phyloP scores from a whole-genome alignment of 2,888 invertebrate species.

The Cosmia trapezina region DNA sequence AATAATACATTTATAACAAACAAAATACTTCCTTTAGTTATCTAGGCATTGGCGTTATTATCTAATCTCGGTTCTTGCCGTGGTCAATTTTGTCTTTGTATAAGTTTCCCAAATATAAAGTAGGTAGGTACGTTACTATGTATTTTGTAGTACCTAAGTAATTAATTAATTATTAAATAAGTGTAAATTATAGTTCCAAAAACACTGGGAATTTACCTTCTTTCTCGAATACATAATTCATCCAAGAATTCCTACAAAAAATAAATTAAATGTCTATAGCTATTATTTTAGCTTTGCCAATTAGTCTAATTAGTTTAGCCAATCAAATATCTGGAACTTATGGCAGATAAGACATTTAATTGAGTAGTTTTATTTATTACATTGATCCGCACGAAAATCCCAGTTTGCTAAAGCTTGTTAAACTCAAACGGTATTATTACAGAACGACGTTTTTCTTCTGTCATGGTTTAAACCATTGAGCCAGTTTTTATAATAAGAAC shows the following conservation, averaged over 20 bases:
- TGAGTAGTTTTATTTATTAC: neutral
- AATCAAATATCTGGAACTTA: constrained; percentile 1
- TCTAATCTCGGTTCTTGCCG: neutral
- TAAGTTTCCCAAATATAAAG: neutral
- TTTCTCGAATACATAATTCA: neutral
- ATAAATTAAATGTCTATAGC: neutral
- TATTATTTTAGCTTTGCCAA: neutral
- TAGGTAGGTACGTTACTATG: no score
- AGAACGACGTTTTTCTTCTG: no score
- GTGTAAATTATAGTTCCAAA: neutral
- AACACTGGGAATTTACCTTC: no score
- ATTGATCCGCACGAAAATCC: neutral
- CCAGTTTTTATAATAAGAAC: no score
- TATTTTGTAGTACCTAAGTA: no score
- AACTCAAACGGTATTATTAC: no score
- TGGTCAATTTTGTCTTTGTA: neutral
- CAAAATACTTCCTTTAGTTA: neutral
- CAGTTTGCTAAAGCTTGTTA: neutral
- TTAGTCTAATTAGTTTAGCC: constrained; percentile 15
- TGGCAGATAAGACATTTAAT: neutral
- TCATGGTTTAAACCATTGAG: no score
- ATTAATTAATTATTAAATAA: no score
- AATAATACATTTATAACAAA: neutral
- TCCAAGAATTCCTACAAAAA: neutral
- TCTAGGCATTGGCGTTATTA: neutral